phyloP scores from a whole-genome alignment of 2,888 invertebrate species.

The Carpatolechia fugitivella region DNA sequence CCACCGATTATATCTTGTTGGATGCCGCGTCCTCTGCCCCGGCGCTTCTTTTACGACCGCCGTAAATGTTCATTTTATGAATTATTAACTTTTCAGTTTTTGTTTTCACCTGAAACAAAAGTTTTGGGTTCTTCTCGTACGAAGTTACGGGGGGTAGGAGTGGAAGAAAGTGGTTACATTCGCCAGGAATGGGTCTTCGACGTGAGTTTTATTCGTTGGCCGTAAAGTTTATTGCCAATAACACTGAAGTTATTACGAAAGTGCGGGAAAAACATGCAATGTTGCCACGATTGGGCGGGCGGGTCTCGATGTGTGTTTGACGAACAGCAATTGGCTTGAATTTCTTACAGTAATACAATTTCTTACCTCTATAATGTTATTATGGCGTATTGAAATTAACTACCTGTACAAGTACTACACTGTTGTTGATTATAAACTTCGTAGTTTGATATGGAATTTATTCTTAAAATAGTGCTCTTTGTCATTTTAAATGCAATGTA shows the following conservation, averaged over 20 bases:
- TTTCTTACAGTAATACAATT: no score
- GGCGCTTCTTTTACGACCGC: conserved; percentile 38
- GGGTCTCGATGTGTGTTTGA: not conserved
- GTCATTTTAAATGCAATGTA: no score
- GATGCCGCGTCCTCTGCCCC: conserved; percentile 29
- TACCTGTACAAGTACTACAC: no score
- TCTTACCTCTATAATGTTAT: no score
- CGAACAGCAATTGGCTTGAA: not conserved
- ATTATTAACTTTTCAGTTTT: conserved; percentile 35
- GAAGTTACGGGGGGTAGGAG: not conserved
- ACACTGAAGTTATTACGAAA: conserved; percentile 5
- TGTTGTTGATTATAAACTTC: no score
- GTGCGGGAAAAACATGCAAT: conserved; percentile 2
- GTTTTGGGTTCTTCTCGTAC: not conserved
- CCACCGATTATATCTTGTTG: conserved; percentile 36
- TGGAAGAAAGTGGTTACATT: not conserved
- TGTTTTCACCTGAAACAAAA: conserved; percentile 4
- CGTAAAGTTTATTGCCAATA: conserved; percentile 5
- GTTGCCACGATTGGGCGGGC: not conserved
- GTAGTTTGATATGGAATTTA: no score
- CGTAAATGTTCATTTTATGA: conserved; percentile 50
- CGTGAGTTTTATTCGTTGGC: not conserved
- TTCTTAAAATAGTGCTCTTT: no score
- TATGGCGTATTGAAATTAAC: no score
- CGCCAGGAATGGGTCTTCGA: not conserved